Percentiles rank a stretch among this genome's conserved stretches.
phyloP scores from a whole-genome alignment of 2,888 invertebrate genomes.

The Graphium colonna region DNA sequence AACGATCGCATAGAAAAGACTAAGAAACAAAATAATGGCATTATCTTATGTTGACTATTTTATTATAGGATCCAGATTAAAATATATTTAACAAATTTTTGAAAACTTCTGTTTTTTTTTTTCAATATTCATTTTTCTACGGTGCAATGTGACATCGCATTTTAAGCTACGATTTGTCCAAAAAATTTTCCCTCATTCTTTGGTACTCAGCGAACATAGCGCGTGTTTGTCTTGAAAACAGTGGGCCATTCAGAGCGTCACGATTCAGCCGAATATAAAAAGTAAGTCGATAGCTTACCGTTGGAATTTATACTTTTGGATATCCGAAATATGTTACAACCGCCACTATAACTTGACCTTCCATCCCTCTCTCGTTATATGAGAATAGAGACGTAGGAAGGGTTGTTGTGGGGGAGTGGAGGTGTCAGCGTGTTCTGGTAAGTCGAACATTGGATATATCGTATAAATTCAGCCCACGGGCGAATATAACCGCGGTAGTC shows the following conservation, averaged over 20 bases:
- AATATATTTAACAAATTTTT: too few relatives aligned
- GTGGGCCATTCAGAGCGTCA: conserved; percentile 63
- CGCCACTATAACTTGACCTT: conserved; percentile 43
- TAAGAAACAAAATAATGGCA: too few relatives aligned
- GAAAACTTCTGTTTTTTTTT: too few relatives aligned
- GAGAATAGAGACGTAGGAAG: too few relatives aligned
- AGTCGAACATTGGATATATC: conserved; percentile 67
- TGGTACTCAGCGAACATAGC: conserved; percentile 38
- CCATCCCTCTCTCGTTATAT: conserved; percentile 24
- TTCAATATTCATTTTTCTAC: too few relatives aligned
- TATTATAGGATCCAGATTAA: too few relatives aligned
- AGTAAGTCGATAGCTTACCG: conserved; percentile 79
- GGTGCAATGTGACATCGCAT: too few relatives aligned
- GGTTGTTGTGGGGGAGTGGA: conserved; percentile 7
- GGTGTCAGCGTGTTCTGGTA: conserved; percentile 48
- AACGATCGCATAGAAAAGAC: too few relatives aligned
- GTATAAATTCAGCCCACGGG: conserved; percentile 78
- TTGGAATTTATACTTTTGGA: conserved; percentile 77
- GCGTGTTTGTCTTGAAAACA: conserved; percentile 75
- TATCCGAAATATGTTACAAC: conserved; percentile 73
- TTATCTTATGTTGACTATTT: too few relatives aligned
- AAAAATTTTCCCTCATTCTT: conserved; percentile 26
- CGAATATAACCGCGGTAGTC: conserved; percentile 74
- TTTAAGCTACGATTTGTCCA: background rate
- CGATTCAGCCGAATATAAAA: conserved; percentile 75